A percentile compares a stretch with the other conserved stretches of the same genome.
Conservation (phyloP, 2,113 vertebrate genomes). For the Alethe diademata region DNA sequence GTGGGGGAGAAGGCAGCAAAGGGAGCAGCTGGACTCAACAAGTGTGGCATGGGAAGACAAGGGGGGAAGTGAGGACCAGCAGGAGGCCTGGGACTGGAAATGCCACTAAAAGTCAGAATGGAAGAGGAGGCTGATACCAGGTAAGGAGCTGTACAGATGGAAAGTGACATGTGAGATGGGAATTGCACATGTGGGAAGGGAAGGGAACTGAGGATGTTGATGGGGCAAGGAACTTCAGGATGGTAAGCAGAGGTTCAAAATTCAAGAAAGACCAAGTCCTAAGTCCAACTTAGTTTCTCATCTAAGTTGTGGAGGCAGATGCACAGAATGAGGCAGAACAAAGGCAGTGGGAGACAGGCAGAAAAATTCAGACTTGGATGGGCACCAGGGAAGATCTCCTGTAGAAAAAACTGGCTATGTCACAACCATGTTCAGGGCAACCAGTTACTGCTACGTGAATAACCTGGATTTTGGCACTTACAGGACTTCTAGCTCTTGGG, state of each 20-base stretch:
- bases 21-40: neutral
- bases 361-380: neutral
- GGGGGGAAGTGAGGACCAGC: neutral
- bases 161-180: neutral
- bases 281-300: no score
- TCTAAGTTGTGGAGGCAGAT: neutral
- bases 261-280: neutral
- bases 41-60: neutral
- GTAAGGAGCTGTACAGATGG: neutral
- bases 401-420: constrained; percentile 26
- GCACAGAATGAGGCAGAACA: neutral
- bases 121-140: neutral
- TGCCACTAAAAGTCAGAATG: neutral
- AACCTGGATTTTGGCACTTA: constrained; percentile 23
- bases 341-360: neutral
- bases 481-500: neutral
- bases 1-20: neutral
- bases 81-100: neutral
- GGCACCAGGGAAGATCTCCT: constrained; percentile 17
- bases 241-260: neutral
- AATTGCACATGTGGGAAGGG: neutral
- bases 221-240: neutral
- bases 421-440: neutral
- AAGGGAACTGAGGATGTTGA: neutral
- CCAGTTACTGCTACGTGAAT: neutral